phyloP scores from a whole-genome alignment of 2,888 invertebrate species.

The Megaustenia siamemsis region DNA sequence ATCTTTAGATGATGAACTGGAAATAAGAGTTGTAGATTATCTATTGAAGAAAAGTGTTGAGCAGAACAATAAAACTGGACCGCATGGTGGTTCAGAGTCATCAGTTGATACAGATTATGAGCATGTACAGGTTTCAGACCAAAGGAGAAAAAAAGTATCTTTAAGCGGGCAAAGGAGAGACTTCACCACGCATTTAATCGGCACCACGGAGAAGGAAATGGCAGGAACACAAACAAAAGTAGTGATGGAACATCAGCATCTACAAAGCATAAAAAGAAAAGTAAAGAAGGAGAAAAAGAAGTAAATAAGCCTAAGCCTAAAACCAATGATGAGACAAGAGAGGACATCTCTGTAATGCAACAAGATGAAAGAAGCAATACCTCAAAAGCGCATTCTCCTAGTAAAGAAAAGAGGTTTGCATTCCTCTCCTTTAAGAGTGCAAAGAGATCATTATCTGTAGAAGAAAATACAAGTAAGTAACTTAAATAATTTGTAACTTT shows the following conservation, averaged over 20 bases:
- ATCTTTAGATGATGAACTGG: conserved; percentile 5
- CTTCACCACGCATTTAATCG: conserved; percentile 60
- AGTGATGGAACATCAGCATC: conserved; percentile 26
- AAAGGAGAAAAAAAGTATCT: conserved; percentile 67
- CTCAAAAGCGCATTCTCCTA: conserved; percentile 1
- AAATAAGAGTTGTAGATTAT: conserved; percentile 8
- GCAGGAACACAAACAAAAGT: conserved; percentile 41
- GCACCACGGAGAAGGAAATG: conserved; percentile 53
- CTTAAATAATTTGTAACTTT: neutral
- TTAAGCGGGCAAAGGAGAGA: conserved; percentile 68
- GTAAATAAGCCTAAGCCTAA: conserved; percentile 6
- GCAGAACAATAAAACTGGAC: neutral
- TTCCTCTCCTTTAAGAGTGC: neutral
- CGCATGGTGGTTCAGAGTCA: conserved; percentile 34
- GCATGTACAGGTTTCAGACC: conserved; percentile 27
- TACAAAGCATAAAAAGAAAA: conserved; percentile 37
- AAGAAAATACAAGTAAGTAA: conserved; percentile 5
- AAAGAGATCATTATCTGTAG: neutral
- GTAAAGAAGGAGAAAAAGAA: neutral
- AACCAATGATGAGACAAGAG: neutral
- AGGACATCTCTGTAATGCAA: neutral
- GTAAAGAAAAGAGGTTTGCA: neutral
- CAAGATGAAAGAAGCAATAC: conserved; percentile 23
- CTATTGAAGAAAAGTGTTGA: neutral
- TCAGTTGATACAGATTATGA: conserved; percentile 56